phyloP scores from a whole-genome alignment of 2,888 invertebrate genomes.

The Ametastegia equiseti region DNA sequence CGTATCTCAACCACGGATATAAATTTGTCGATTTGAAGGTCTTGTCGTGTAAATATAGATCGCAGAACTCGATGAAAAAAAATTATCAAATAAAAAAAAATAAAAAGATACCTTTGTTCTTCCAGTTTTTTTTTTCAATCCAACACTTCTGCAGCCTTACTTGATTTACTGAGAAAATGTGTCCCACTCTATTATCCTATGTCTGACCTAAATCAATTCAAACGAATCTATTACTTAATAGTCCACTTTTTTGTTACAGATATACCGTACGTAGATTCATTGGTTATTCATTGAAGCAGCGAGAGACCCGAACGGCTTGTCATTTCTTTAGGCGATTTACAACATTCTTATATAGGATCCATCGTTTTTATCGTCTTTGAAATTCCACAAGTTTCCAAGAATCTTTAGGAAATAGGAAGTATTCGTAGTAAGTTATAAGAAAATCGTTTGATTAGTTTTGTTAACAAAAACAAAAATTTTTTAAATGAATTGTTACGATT shows the following conservation, averaged over 20 bases:
- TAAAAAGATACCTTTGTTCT: constrained; percentile 1
- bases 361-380: too few relatives aligned
- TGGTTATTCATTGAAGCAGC: neutral
- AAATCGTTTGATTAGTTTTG: too few relatives aligned
- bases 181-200: neutral
- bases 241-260: neutral
- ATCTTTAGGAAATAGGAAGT: too few relatives aligned
- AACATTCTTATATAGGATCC: too few relatives aligned
- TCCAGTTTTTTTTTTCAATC: neutral
- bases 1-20: constrained; percentile 13
- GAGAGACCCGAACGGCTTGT: neutral
- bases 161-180: neutral
- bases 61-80: neutral
- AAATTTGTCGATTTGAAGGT: constrained; percentile 4
- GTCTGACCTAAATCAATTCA: constrained; percentile 26
- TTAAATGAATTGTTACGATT: too few relatives aligned
- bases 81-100: neutral
- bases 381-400: too few relatives aligned
- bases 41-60: neutral
- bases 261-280: neutral
- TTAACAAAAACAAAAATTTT: too few relatives aligned
- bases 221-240: constrained; percentile 12
- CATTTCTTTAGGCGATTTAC: too few relatives aligned
- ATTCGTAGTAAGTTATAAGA: too few relatives aligned
- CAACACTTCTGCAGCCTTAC: neutral